These are phyloP conservation scores for Meiosimyza platycephala DNA, from an alignment of 2,888 invertebrate genomes.

Conservation along the genomic window DNA sequence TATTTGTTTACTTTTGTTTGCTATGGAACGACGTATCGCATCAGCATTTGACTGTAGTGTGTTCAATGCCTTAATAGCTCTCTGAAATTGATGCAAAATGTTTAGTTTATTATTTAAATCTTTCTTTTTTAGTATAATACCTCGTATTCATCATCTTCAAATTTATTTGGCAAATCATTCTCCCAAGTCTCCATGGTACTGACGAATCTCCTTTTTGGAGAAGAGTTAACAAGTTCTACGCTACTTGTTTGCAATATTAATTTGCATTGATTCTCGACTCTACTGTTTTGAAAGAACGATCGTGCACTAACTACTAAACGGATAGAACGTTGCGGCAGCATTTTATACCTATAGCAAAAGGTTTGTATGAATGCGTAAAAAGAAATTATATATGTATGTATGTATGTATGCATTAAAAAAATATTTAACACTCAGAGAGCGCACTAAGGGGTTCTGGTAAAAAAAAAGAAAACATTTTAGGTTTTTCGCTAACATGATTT, in stretches of 20 bases:
- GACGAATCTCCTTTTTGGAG: not conserved
- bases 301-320: constrained; percentile 23
- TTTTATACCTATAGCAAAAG: constrained; percentile 8
- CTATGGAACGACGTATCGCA: constrained; percentile 69
- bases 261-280: not conserved
- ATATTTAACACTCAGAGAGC: too few relatives aligned
- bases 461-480: too few relatives aligned
- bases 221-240: not conserved
- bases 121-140: not conserved
- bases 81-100: constrained; percentile 67
- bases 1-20: constrained; percentile 57
- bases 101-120: too few relatives aligned
- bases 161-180: not conserved
- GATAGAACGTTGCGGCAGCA: constrained; percentile 15
- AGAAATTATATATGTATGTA: too few relatives aligned
- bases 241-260: not conserved
- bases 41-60: constrained; percentile 79
- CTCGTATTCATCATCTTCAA: constrained; percentile 28
- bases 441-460: too few relatives aligned
- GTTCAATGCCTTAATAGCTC: constrained; percentile 77
- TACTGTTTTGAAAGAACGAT: not conserved
- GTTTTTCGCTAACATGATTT: too few relatives aligned
- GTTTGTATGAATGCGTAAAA: too few relatives aligned
- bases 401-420: too few relatives aligned
- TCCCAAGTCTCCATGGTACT: not conserved